Percentiles rank a stretch among this genome's conserved stretches.
Conservation (phyloP, 2,888 invertebrate genomes). For the Margaritifera margaritifera region DNA sequence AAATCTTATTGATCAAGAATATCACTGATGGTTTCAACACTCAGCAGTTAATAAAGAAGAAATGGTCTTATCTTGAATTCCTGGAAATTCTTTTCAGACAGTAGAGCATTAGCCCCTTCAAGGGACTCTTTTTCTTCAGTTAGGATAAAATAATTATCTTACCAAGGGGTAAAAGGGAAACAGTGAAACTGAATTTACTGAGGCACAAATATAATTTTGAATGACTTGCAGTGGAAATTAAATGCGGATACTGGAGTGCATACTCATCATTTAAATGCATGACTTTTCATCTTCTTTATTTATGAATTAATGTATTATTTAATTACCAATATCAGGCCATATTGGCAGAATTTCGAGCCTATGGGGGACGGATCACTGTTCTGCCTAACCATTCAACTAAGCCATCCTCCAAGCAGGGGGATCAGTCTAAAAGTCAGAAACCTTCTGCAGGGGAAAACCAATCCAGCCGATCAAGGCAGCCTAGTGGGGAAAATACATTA, state of each 20-base stretch:
- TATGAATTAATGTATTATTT: background rate
- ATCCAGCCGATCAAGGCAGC: constrained; percentile 10
- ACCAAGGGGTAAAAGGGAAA: no score
- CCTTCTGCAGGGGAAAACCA: constrained; percentile 19
- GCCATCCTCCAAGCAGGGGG: background rate
- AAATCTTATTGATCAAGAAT: no score
- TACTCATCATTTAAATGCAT: background rate
- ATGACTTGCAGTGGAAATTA: background rate
- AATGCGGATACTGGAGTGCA: background rate
- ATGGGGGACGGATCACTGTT: constrained; percentile 80
- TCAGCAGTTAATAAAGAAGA: no score
- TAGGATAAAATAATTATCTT: no score
- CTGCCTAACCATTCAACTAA: constrained; percentile 5
- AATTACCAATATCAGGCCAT: constrained; percentile 76
- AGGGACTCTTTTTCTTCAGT: no score
- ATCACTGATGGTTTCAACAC: no score
- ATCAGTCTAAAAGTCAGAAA: constrained; percentile 3
- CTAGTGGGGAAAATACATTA: background rate
- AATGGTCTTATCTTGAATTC: no score
- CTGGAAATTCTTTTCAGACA: no score
- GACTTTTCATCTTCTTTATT: background rate
- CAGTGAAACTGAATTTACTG: no score
- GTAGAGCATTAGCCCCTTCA: no score
- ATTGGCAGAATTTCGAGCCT: constrained; percentile 89
- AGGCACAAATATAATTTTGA: no score